Conservation (phyloP, 2,888 invertebrate genomes). For the Lottia scabra region DNA sequence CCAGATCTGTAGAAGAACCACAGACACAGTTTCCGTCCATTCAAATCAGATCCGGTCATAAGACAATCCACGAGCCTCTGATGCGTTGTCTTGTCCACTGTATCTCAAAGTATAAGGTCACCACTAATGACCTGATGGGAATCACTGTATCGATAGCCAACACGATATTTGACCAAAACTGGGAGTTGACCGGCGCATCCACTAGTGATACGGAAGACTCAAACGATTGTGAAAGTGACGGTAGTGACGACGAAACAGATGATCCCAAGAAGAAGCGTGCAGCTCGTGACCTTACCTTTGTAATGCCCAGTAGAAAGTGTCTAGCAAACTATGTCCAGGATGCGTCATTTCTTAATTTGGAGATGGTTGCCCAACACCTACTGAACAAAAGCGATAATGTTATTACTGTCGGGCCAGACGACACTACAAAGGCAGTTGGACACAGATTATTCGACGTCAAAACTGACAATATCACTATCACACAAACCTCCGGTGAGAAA, state of each 20-base stretch:
- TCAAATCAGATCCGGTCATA: neutral
- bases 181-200: neutral
- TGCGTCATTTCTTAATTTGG: neutral
- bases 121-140: neutral
- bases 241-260: neutral
- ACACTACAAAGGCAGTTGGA: neutral
- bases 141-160: neutral
- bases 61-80: neutral
- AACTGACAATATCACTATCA: neutral
- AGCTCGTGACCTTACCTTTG: neutral
- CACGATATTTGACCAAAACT: conserved; percentile 2
- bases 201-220: neutral
- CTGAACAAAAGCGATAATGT: neutral
- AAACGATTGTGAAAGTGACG: neutral
- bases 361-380: neutral
- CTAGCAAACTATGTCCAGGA: neutral
- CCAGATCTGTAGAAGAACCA: neutral
- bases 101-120: neutral
- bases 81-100: neutral
- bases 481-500: neutral
- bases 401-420: neutral
- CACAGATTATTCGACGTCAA: neutral
- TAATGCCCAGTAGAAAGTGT: neutral
- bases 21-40: neutral
- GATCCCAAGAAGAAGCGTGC: neutral